Evolutionary conservation across 2,797 vertebrate genomes (phyloP), one percentile per base, ranked within the genome.

Genomic region (Sebastes iracundus): DNA sequence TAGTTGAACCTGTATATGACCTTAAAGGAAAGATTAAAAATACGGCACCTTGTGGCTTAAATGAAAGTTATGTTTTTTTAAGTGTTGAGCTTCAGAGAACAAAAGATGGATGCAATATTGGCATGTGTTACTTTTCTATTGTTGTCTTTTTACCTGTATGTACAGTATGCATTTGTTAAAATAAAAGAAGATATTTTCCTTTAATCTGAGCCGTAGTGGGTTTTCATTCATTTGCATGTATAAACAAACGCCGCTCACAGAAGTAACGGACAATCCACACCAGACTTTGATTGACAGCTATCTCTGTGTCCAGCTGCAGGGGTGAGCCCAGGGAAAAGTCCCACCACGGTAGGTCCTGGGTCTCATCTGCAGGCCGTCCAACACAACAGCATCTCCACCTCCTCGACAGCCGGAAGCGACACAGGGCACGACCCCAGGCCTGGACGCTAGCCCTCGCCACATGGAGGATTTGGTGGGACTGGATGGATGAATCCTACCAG

Each of bases 351-450:
- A 85, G 97, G 97, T 89, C 86, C 93, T 56, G 90, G 83, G 62
- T 96, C 97, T 75, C 97, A 97, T 86, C 97, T 96, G 81, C 97
- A 96, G 86, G 97, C 97, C 92, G 96, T 99, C 93, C 98, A 99
- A 93, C 97, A 99, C 96, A 98, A 98, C 95, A 98, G 96, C 94
- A 96, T 99, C 92, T 99, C 97, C 27, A 98, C 98, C 72, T 99
- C 98, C 87, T 97, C 97, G 0, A 91, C 96, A 0, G 82, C 88
- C 32, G 96, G 96, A 84, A 96, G 97, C 81, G 96, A 97, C 90
- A 95, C 93, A 93, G 93, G 95, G 93, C 46, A 81, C 90, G 85
- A 94, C 85, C 95, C 95, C 88, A 95, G 93, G 96, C 95, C 96
- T 87, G 97, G 97, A 95, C 95, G 94, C 92, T 97, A 97, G 77